Evolutionary conservation across 1,140 invertebrate species (phyloP).

Genomic region (Amphibalanus amphitrite): DNA sequence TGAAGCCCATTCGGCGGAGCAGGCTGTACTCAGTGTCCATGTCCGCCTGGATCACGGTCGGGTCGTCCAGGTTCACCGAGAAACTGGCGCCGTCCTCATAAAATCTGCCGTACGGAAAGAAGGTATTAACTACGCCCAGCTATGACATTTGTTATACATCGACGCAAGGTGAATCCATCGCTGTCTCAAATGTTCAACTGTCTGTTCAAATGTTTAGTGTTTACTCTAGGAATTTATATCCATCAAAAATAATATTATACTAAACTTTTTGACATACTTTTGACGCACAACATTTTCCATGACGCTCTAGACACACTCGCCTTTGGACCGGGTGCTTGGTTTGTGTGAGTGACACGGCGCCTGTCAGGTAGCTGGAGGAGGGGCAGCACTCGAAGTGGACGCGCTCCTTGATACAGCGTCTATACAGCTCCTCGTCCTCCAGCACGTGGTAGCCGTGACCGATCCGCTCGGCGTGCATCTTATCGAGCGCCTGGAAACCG

Average conservation of each 20-base stretch:
- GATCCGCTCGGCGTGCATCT: constrained; percentile 35
- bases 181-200: too few relatives aligned
- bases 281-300: too few relatives aligned
- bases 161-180: too few relatives aligned
- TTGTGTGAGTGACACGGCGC: constrained; percentile 24
- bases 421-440: constrained; percentile 32
- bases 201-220: too few relatives aligned
- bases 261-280: too few relatives aligned
- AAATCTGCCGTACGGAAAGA: constrained; percentile 34
- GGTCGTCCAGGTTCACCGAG: constrained; percentile 42
- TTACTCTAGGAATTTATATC: too few relatives aligned
- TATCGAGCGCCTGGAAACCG: constrained; percentile 30
- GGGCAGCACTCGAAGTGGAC: constrained; percentile 41
- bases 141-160: too few relatives aligned
- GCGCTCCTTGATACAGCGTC: constrained; percentile 22
- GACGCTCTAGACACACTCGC: too few relatives aligned
- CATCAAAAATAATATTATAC: too few relatives aligned
- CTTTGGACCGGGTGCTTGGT: constrained; percentile 6
- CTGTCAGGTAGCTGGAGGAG: constrained; percentile 37
- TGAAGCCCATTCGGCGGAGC: constrained; percentile 30
- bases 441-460: constrained; percentile 42
- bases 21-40: constrained; percentile 34
- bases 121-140: too few relatives aligned
- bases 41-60: constrained; percentile 32
- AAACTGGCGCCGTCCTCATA: constrained; percentile 39